These are phyloP conservation scores for Typhlomys cinereus DNA, from an alignment of 2,113 vertebrate genomes.

Conservation along the genomic window DNA sequence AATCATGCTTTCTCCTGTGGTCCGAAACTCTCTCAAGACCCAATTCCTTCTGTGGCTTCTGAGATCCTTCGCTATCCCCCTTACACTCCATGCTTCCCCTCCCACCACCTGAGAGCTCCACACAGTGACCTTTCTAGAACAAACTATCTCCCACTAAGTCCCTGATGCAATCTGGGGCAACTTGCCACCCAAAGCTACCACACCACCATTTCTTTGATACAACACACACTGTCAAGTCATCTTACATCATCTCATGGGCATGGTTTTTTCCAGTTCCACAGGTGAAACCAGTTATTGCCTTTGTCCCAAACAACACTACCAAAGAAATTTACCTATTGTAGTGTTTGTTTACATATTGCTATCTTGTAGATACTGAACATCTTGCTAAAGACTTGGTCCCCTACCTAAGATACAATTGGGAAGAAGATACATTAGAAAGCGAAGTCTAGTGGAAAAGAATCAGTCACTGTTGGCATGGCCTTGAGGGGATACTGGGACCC, in stretches of 20 bases:
- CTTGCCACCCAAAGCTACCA: not conserved
- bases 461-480: not conserved
- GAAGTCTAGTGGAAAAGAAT: not conserved
- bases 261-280: not conserved
- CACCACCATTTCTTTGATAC: not conserved
- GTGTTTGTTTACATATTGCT: not conserved
- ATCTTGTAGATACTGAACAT: not conserved
- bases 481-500: not conserved
- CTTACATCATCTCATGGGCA: not conserved
- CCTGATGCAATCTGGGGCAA: not conserved
- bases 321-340: not conserved
- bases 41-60: not conserved
- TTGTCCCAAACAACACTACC: not conserved
- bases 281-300: not conserved
- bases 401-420: too few species aligned
- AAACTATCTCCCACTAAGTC: not conserved
- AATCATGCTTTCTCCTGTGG: not conserved
- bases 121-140: not conserved
- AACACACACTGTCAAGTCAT: not conserved
- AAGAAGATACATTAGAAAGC: not conserved
- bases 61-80: not conserved
- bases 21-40: not conserved
- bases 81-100: not conserved
- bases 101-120: not conserved
- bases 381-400: not conserved